phyloP scores from a whole-genome alignment of 2,797 vertebrate genomes.

The Sternarchorhynchus goeldii region DNA sequence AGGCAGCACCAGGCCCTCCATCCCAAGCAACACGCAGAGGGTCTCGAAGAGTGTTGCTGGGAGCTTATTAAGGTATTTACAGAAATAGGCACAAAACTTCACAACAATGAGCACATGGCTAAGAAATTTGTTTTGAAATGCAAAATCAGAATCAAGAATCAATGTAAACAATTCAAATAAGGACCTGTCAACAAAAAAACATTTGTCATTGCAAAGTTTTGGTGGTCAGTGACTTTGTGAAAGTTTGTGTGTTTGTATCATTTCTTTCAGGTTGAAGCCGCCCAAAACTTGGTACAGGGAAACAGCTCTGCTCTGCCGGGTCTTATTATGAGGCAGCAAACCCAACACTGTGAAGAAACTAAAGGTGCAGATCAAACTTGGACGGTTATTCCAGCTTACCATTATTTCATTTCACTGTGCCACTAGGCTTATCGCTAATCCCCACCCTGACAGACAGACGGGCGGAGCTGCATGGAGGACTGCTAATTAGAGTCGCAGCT shows the following conservation, averaged over 20 bases:
- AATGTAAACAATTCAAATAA: too few relatives aligned
- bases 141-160: too few relatives aligned
- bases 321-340: conserved; percentile 16
- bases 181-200: too few relatives aligned
- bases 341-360: conserved; percentile 22
- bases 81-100: not conserved
- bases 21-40: not conserved
- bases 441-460: conserved; percentile 13
- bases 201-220: too few relatives aligned
- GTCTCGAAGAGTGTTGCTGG: not conserved
- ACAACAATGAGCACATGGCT: too few relatives aligned
- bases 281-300: too few relatives aligned
- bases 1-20: not conserved
- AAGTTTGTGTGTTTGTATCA: too few relatives aligned
- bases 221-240: too few relatives aligned
- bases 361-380: conserved; percentile 39
- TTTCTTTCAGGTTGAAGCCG: too few relatives aligned
- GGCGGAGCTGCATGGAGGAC: conserved; percentile 27
- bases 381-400: conserved; percentile 21
- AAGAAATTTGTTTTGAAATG: too few relatives aligned
- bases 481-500: conserved; percentile 42
- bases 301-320: conserved; percentile 8
- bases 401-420: conserved; percentile 36
- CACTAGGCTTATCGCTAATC: conserved; percentile 30
- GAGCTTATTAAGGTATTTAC: not conserved